A percentile compares a stretch with the other conserved stretches of the same genome.
phyloP scores from a whole-genome alignment of 2,888 invertebrate species.

The Tanytarsus gracilentus region DNA sequence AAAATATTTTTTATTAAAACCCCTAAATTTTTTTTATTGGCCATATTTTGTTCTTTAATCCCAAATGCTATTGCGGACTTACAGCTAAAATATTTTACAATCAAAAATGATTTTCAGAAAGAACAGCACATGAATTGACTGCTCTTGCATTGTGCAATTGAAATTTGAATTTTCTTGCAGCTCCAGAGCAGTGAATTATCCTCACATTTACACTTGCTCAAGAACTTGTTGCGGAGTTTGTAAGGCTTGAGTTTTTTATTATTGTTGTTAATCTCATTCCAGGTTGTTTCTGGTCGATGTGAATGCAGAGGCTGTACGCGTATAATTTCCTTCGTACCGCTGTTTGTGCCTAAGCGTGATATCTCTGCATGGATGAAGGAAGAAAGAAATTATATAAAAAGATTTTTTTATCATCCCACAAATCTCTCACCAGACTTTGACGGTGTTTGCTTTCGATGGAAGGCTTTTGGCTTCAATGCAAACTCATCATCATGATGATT shows the following conservation, averaged over 20 bases:
- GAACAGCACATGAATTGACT: constrained; percentile 21
- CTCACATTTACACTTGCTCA: constrained; percentile 18
- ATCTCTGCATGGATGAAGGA: not conserved
- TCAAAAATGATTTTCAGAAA: too few relatives aligned
- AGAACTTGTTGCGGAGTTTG: constrained; percentile 19
- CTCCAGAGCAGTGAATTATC: constrained; percentile 7
- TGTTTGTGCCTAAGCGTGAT: not conserved
- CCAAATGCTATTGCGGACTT: too few relatives aligned
- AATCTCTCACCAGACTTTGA: not conserved
- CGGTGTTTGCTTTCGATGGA: too few relatives aligned
- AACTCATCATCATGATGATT: not conserved
- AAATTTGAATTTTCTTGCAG: constrained; percentile 26
- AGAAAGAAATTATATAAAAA: not conserved
- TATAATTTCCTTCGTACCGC: constrained; percentile 7
- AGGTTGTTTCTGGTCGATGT: not conserved
- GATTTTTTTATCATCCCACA: not conserved
- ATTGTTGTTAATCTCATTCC: constrained; percentile 1
- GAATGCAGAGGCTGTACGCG: constrained; percentile 10
- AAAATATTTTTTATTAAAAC: too few relatives aligned
- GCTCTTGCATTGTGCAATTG: constrained; percentile 12
- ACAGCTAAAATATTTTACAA: too few relatives aligned
- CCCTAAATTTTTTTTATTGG: too few relatives aligned
- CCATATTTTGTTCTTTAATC: too few relatives aligned
- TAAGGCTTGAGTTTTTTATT: constrained; percentile 17
- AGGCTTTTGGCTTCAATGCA: too few relatives aligned